Percentiles rank a stretch among this genome's conserved stretches.
Conservation (phyloP, 2,888 invertebrate species). For the Eupithecia subfuscata region DNA sequence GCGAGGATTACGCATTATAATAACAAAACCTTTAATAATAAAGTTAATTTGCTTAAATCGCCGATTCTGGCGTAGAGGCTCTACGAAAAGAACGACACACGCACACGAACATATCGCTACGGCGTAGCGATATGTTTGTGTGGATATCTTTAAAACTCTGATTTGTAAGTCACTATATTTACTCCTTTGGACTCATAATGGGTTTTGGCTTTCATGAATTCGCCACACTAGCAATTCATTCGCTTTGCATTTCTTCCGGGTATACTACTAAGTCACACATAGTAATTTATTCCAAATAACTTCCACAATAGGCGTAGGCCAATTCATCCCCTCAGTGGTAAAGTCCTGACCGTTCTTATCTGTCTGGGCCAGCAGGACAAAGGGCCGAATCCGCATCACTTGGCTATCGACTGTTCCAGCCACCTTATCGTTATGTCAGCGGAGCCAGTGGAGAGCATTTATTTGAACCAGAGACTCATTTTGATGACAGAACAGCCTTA, state of each 20-base stretch:
- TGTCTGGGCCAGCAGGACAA: background rate
- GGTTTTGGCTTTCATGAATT: too few species aligned
- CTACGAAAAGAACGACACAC: too few species aligned
- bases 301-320: background rate
- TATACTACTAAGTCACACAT: background rate
- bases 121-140: too few species aligned
- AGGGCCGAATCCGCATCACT: background rate
- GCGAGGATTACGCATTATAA: too few species aligned
- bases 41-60: too few species aligned
- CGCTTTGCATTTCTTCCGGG: background rate
- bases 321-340: background rate
- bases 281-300: background rate
- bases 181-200: too few species aligned
- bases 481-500: background rate
- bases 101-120: too few species aligned
- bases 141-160: too few species aligned
- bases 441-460: background rate
- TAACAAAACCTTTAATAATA: too few species aligned
- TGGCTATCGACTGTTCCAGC: background rate
- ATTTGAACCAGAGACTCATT: background rate
- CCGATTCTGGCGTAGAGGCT: too few species aligned
- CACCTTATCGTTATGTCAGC: background rate
- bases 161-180: too few species aligned
- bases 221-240: background rate
- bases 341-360: background rate